Conservation (phyloP, 1,140 invertebrate genomes). For the Rhyzopertha dominica region DNA sequence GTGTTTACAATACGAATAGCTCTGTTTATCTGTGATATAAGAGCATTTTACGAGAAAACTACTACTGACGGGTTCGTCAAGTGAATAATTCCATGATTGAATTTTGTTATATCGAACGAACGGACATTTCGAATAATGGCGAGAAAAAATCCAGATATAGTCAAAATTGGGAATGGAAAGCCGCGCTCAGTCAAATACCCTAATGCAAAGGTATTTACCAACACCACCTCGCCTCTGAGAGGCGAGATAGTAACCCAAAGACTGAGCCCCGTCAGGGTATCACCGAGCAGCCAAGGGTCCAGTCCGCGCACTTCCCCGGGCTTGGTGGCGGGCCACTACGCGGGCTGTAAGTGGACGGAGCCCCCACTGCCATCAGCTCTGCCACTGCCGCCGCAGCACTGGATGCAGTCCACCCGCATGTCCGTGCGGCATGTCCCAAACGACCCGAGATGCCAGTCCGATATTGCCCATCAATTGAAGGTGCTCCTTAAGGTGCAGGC, state of each 20-base stretch:
- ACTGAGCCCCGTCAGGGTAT: slow-evolving; percentile 11
- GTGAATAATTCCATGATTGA: background rate
- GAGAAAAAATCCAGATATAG: slow-evolving; percentile 4
- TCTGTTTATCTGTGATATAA: slow-evolving; percentile 18
- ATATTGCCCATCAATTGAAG: slow-evolving; percentile 49
- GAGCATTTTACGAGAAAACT: slow-evolving; percentile 11
- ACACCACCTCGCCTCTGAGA: slow-evolving; percentile 6
- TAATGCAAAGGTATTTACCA: slow-evolving; percentile 10
- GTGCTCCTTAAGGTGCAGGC: slow-evolving; percentile 50
- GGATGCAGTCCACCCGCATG: slow-evolving; percentile 42
- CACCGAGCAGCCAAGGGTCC: slow-evolving; percentile 5
- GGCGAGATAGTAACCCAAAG: slow-evolving; percentile 5
- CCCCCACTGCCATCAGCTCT: slow-evolving; percentile 55
- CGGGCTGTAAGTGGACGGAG: slow-evolving; percentile 58
- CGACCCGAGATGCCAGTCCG: slow-evolving; percentile 34
- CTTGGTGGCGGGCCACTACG: slow-evolving; percentile 46
- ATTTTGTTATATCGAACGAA: slow-evolving; percentile 8
- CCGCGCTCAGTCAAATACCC: slow-evolving; percentile 9
- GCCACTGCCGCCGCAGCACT: slow-evolving; percentile 56
- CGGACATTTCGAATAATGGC: slow-evolving; percentile 9
- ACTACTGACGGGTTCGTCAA: background rate
- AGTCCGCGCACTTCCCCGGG: slow-evolving; percentile 29
- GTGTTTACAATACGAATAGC: slow-evolving; percentile 2
- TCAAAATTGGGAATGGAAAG: slow-evolving; percentile 3
- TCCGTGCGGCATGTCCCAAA: slow-evolving; percentile 17